A percentile compares a stretch with the other conserved stretches of the same genome.
phyloP scores from a whole-genome alignment of 1,140 invertebrate species.

The Magallana ariakensis region DNA sequence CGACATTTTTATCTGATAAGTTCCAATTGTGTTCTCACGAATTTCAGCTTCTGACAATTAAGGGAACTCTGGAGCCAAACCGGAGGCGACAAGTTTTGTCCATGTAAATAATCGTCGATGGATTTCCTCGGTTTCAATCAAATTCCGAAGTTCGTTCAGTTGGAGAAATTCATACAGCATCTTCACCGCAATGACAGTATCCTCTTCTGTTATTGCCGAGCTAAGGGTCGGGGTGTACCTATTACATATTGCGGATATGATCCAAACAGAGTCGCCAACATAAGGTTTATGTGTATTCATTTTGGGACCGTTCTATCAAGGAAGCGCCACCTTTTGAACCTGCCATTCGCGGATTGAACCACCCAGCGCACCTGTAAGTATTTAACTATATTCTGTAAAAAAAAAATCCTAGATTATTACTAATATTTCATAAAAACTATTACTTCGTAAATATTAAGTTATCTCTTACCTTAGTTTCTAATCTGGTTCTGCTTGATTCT shows the following conservation, averaged over 20 bases:
- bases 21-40: neutral
- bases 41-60: neutral
- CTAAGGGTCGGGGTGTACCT: neutral
- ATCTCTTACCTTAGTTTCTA: too few species aligned
- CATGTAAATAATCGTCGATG: neutral
- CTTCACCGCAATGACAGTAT: neutral
- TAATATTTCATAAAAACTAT: too few species aligned
- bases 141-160: neutral
- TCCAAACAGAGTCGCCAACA: constrained; percentile 15
- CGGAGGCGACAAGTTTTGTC: neutral
- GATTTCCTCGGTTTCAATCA: neutral
- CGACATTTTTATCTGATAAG: constrained; percentile 36
- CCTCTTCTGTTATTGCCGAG: neutral
- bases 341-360: neutral
- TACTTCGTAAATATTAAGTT: too few species aligned
- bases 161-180: neutral
- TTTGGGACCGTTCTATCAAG: too few species aligned
- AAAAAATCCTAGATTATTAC: too few species aligned
- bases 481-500: too few species aligned
- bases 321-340: neutral
- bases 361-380: constrained; percentile 10
- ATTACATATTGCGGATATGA: constrained; percentile 27
- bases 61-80: neutral
- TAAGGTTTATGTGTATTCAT: constrained; percentile 6
- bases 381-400: too few species aligned